Base-by-base conservation (phyloP, 2,113 vertebrate genomes). In the Percina caprodes region DNA sequence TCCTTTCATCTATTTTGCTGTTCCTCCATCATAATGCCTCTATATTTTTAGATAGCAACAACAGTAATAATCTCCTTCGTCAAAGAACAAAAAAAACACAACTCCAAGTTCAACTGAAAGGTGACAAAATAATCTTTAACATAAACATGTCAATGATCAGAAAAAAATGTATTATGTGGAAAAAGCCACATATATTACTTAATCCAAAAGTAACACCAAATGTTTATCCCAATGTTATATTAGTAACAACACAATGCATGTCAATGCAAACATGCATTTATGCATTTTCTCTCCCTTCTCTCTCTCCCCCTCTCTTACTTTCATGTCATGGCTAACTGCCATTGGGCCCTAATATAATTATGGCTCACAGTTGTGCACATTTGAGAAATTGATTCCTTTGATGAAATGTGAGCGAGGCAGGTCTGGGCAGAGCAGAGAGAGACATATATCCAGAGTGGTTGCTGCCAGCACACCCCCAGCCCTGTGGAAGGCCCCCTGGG, bases 311-410 rank as follows among this genome's bases (percentile, higher is more conserved):
- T 68, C 77, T 76, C 69, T 77, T 49, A 24, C 79, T 83, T 81
- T 84, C 85, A 84, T 89, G 89, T 89, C 94, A 95, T 97, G 96
- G 96, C 96, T 92, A 93, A 95, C 96, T 96, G 96, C 97, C 97
- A 98, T 94, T 92, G 95, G 94, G 95, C 95, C 94, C 96, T 98
- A 98, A 98, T 98, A 96, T 99, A 97, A 98, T 99, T 98, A 98
- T 95, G 95, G 96, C 96, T 97, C 97, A 96, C 97, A 98, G 97
- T 99, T 97, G 97, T 98, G 97, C 96, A 96, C 96, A 98, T 98
- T 98, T 99, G 97, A 99, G 96, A 97, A 98, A 99, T 99, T 97
- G 97, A 99, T 98, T 93, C 97, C 95, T 96, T 96, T 97, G 97
- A 99, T 98, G 96, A 97, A 99, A 99, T 98, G 97, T 97, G 96